Evolutionary conservation across 2,113 vertebrate species (phyloP).

Genomic region (Numida meleagris): DNA sequence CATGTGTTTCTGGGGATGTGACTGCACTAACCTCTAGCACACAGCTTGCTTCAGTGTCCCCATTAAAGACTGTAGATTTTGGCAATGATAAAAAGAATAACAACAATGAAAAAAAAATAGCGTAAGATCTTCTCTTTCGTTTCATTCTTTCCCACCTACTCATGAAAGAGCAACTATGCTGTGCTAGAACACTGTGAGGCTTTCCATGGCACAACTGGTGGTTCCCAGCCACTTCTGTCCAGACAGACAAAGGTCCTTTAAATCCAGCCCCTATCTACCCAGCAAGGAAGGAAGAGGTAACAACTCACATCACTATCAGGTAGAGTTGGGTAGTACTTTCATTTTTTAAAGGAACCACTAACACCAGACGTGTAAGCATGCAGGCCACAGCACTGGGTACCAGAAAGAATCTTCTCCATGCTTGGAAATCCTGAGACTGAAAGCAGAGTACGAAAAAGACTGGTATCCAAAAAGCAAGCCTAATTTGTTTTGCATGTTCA

Average conservation of each 20-base stretch:
- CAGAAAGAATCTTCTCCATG: slow-evolving; percentile 19
- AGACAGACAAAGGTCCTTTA: not conserved
- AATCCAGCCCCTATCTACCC: not conserved
- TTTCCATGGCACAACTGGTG: not conserved
- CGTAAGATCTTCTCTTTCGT: not conserved
- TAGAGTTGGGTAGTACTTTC: not conserved
- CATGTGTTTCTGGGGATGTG: not conserved
- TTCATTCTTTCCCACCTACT: not conserved
- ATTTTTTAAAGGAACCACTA: not conserved
- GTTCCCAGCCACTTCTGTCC: not conserved
- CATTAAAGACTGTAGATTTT: not conserved
- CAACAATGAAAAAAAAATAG: not conserved
- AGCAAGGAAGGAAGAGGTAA: not conserved
- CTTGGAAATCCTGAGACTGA: not conserved
- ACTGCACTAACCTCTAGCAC: not conserved
- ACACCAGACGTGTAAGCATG: fast-evolving
- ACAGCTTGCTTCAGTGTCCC: not conserved
- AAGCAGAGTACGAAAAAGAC: not conserved
- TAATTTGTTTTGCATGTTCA: slow-evolving; percentile 25
- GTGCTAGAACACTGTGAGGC: not conserved
- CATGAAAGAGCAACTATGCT: not conserved
- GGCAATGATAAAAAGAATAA: not conserved
- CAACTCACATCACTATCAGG: not conserved
- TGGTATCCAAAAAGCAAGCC: not conserved
- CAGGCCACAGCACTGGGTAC: not conserved